Evolutionary conservation across 2,113 vertebrate genomes (phyloP), one percentile per base, ranked within the genome.

Genomic region (Delphinus delphis): DNA sequence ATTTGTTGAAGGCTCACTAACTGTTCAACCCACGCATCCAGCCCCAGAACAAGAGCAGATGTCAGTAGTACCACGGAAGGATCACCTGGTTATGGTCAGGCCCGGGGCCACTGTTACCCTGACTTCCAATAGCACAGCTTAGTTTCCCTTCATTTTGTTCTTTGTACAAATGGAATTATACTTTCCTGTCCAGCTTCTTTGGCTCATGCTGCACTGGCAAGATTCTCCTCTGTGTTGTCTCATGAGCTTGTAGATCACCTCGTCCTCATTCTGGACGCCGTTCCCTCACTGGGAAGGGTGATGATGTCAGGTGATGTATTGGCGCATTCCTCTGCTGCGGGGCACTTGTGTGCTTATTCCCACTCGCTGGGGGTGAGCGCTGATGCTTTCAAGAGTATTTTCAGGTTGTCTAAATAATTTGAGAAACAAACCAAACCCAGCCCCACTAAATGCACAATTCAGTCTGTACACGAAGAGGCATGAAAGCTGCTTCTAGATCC

Each of bases 291-390:
- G 47, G 74, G 18, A 77, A 77, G 31, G 2, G 38, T 47, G 15
- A 50, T 6, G 5, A 4, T 0, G 1, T 2, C 6, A 11, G 1
- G 5, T 0, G 10, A 18, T 4, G 26, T 5, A 18, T 53, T 25
- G 8, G 0, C 5, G 8, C 12, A 3, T 44, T 25, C 33, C 50
- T 77, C 44, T 12, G 13, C 8, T 3, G 33, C 5, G 0, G 25
- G 65, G 28, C 31, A 4, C 8, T 0, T 13, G 8, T 3, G 18
- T 1, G 2, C 58, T 9, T 8, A 4, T 12, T 25, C 55, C 44
- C 36, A 17, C 41, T 28, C 2, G 3, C 36, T 7, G 20, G 15
- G 14, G 50, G 15, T 53, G 50, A 53, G 50, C 15, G 15, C 15
- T 5, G 50, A 17, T 53, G 3, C 26, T 80, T 62, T 33, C 18